Base-by-base conservation (phyloP, 1,140 invertebrate genomes). In the Pantala flavescens region DNA sequence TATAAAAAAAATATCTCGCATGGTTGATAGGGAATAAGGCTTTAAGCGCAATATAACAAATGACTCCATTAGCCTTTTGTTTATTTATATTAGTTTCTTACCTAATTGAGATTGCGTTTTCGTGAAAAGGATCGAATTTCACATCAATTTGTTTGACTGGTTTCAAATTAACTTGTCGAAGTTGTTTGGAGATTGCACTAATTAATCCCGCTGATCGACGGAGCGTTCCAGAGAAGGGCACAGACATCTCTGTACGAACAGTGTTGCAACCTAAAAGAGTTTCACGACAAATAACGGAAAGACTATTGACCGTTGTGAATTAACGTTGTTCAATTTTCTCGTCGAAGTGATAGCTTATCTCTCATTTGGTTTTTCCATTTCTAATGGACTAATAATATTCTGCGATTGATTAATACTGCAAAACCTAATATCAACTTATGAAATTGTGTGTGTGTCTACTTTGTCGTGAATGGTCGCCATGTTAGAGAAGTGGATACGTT, bases 91-190 rank as follows among this genome's bases (percentile, higher is more conserved):
- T 63, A 21, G 49, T 63, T 63, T 63, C 84, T 86, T 87, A 94
- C 92, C 93, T 90, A 78, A 63, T 63, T 7, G 49, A 63, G 2
- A 16, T 14, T 70, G 88, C 87, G 81, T 90, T 89, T 76, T 88
- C 83, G 77, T 88, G 84, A 84, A 95, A 95, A 9, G 93, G 93
- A 84, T 96, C 93, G 78, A 95, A 95, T 79, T 89, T 88, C 71
- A 94, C 87, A 19, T 86, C 86, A 75, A 96, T 87, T 81, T 87
- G 87, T 78, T 90, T 90, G 0, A 92, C 89, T n/a, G 92, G 91
- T 82, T 91, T 91, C 23, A 95, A 84, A 84, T 90, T 91, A 11
- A 95, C 79, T 74, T 78, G 77, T 79, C 86, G 89, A 70, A 92
- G 76, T 81, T 93, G 89, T 81, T 91, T 90, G 70, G 79, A 81